These are phyloP conservation scores for Pantherophis guttatus DNA, from an alignment of 2,113 vertebrate species.

Conservation along the genomic window DNA sequence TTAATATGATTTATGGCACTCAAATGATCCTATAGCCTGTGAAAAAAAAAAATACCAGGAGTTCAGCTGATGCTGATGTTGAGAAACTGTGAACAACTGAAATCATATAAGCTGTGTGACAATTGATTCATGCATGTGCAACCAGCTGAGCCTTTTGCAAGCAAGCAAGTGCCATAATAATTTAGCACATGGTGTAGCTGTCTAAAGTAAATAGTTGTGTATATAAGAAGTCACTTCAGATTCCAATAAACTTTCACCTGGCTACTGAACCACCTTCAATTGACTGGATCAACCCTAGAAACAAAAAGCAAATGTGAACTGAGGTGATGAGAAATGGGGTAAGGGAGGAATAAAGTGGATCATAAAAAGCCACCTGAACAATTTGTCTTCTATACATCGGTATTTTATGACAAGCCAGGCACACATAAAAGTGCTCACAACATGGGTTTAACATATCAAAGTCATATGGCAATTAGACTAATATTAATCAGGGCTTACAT, in stretches of 20 bases:
- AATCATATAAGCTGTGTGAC: slow-evolving; percentile 41
- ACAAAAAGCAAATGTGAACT: neutral
- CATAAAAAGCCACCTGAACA: neutral
- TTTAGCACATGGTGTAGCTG: neutral
- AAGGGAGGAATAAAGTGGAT: neutral
- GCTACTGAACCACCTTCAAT: neutral
- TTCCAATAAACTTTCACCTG: neutral
- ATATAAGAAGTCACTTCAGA: neutral
- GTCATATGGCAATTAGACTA: neutral
- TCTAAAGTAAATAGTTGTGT: neutral
- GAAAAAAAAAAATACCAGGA: slow-evolving; percentile 62
- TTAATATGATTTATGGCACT: slow-evolving; percentile 50
- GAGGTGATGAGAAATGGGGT: neutral
- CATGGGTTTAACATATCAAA: neutral
- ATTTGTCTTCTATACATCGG: neutral
- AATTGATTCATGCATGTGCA: slow-evolving; percentile 29
- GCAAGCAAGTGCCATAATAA: neutral
- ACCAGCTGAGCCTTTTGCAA: neutral
- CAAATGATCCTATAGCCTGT: slow-evolving; percentile 26
- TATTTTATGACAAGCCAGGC: neutral
- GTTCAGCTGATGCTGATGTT: slow-evolving; percentile 56
- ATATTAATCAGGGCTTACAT: neutral
- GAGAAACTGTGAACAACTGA: slow-evolving; percentile 51
- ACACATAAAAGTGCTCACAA: neutral
- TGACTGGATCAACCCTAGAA: neutral